Conservation (phyloP, 2,113 vertebrate genomes). For the Oxyruncus cristatus region DNA sequence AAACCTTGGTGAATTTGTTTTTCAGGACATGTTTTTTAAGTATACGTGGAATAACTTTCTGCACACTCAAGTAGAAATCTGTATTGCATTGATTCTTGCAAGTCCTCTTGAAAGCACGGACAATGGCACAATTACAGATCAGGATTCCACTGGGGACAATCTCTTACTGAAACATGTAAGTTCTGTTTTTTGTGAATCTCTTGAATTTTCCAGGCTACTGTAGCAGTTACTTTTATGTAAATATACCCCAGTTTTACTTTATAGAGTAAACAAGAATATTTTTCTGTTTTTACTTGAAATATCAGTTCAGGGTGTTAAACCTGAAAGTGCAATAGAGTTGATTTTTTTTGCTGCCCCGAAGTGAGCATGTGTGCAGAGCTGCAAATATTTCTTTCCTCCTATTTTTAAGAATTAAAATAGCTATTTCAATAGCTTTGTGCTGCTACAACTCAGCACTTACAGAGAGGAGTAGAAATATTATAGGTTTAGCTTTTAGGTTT, state of each 20-base stretch:
- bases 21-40: constrained; percentile 98
- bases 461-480: background rate
- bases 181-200: background rate
- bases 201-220: background rate
- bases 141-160: constrained; percentile 80
- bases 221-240: background rate
- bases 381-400: background rate
- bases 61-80: constrained; percentile 98
- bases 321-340: background rate
- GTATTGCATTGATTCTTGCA: constrained; percentile 93
- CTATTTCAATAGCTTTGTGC: background rate
- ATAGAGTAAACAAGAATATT: background rate
- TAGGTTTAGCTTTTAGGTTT: background rate
- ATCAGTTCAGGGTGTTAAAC: background rate
- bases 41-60: constrained; percentile 99
- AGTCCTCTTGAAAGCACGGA: constrained; percentile 88
- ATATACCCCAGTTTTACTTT: background rate
- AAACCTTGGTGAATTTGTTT: background rate
- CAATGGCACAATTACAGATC: constrained; percentile 78
- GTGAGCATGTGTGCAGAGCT: background rate
- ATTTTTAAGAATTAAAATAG: background rate
- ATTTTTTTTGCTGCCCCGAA: background rate
- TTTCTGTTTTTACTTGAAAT: background rate
- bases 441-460: background rate
- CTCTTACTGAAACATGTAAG: constrained; percentile 94